Evolutionary conservation across 2,888 invertebrate genomes (phyloP).

Genomic region (Pelosia muscerda): DNA sequence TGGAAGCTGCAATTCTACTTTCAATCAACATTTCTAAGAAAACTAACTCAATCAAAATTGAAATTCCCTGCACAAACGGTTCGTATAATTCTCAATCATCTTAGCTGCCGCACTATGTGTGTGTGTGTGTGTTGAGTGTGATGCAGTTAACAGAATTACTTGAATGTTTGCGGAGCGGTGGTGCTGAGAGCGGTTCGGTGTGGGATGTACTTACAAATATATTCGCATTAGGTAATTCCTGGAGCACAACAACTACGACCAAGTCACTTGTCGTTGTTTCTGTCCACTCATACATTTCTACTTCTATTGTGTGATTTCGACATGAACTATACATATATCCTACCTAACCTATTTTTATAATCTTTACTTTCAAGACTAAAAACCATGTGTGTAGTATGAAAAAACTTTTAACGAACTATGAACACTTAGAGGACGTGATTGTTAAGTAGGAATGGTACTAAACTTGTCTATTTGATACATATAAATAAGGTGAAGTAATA

Average conservation of each 20-base stretch:
- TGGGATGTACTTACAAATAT: background rate
- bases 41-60: constrained; percentile 6
- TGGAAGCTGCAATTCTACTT: background rate
- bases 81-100: constrained; percentile 26
- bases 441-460: too few species aligned
- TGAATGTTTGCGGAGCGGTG: constrained; percentile 19
- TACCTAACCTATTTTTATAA: too few species aligned
- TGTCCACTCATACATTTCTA: background rate
- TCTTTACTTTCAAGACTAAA: too few species aligned
- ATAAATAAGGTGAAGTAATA: background rate
- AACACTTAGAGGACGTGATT: too few species aligned
- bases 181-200: background rate
- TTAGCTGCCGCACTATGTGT: constrained; percentile 8
- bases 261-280: background rate
- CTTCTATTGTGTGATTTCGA: background rate
- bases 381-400: too few species aligned
- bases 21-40: background rate
- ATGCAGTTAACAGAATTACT: constrained; percentile 21
- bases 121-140: constrained; percentile 11
- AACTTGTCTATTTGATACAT: too few species aligned
- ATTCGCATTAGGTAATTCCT: background rate
- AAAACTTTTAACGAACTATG: too few species aligned
- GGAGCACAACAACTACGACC: background rate
- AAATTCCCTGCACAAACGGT: constrained; percentile 20
- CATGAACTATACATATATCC: too few species aligned